Evolutionary conservation across 2,113 vertebrate genomes (phyloP).

Genomic region (Perognathus longimembris): DNA sequence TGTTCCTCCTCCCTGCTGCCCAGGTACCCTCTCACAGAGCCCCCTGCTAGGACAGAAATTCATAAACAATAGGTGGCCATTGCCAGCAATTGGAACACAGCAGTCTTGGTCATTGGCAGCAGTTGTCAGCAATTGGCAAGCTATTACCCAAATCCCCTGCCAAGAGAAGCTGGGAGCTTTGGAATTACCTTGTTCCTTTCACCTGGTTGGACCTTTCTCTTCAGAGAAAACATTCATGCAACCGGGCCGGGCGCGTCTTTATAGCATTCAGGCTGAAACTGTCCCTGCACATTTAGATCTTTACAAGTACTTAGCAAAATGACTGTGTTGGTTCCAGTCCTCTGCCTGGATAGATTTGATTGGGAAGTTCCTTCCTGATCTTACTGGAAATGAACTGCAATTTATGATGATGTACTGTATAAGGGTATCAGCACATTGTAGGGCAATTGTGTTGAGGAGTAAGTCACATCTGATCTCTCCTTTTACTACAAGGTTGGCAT

Average conservation of each 20-base stretch:
- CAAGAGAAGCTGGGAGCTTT: constrained; percentile 67
- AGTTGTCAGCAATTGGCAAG: constrained; percentile 70
- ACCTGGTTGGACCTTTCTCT: constrained; percentile 56
- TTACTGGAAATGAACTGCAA: not conserved
- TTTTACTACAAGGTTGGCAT: not conserved
- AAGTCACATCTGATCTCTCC: not conserved
- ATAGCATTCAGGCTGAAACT: not conserved
- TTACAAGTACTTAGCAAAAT: not conserved
- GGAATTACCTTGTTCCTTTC: constrained; percentile 70
- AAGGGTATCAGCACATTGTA: not conserved
- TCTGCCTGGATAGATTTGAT: not conserved
- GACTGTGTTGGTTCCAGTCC: not conserved
- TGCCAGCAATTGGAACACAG: constrained; percentile 74
- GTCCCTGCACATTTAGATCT: not conserved
- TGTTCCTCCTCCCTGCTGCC: constrained; percentile 33
- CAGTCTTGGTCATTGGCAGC: constrained; percentile 61
- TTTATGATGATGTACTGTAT: not conserved
- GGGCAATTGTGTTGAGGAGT: not conserved
- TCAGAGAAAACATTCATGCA: not conserved
- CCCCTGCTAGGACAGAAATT: constrained; percentile 65
- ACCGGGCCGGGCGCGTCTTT: constrained; percentile 26
- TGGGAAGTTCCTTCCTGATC: not conserved
- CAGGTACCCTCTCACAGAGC: constrained; percentile 52
- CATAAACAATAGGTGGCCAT: constrained; percentile 70
- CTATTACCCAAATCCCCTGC: constrained; percentile 67